Conservation (phyloP, 2,888 invertebrate genomes). For the Desoria tigrina region DNA sequence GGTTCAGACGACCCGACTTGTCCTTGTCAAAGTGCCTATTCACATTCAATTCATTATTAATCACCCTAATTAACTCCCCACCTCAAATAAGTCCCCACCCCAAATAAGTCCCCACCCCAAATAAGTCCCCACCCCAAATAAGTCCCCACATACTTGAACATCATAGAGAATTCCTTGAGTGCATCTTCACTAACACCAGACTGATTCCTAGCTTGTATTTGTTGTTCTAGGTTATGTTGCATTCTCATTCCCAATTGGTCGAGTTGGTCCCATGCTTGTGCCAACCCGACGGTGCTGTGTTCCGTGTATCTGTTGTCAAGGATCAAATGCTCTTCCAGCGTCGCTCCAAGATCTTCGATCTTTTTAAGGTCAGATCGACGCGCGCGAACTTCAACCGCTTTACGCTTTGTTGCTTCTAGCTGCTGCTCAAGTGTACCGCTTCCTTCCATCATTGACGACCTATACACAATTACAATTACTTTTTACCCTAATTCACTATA, state of each 20-base stretch:
- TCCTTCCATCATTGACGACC: slow-evolving; percentile 99
- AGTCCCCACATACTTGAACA: slow-evolving; percentile 85
- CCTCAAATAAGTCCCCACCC: too few relatives aligned
- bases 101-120: too few relatives aligned
- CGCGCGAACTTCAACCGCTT: slow-evolving; percentile 92
- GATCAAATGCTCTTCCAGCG: slow-evolving; percentile 94
- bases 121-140: too few relatives aligned
- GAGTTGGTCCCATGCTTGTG: slow-evolving; percentile 93
- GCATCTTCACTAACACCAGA: slow-evolving; percentile 96
- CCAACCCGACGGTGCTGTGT: slow-evolving; percentile 64
- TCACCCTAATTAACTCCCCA: too few relatives aligned
- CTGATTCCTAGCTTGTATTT: slow-evolving; percentile 94
- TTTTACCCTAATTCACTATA: not conserved
- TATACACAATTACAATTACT: slow-evolving; percentile 57
- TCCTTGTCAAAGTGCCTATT: too few relatives aligned
- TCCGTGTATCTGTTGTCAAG: slow-evolving; percentile 98
- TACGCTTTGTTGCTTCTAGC: slow-evolving; percentile 87
- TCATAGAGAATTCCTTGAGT: slow-evolving; percentile 98
- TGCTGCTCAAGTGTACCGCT: slow-evolving; percentile 97
- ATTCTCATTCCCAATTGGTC: slow-evolving; percentile 99
- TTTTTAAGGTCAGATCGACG: slow-evolving; percentile 90
- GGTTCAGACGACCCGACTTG: slow-evolving; percentile 94
- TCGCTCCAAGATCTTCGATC: slow-evolving; percentile 93
- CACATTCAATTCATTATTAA: too few relatives aligned
- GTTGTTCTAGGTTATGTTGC: slow-evolving; percentile 99